Evolutionary conservation across 2,113 vertebrate genomes (phyloP).

Genomic region (Phylloscopus trochiloides): DNA sequence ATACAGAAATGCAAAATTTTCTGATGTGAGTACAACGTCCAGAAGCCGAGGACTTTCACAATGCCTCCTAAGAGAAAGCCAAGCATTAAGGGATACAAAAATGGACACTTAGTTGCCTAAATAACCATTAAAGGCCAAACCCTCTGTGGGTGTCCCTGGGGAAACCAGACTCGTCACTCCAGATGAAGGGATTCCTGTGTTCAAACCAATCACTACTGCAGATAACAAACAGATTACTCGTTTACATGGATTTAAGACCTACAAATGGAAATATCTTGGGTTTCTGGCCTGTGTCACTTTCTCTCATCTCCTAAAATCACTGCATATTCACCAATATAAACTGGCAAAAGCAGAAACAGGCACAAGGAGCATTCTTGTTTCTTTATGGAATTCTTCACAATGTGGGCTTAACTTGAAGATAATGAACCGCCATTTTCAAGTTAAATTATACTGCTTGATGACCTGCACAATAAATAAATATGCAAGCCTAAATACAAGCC

Average conservation of each 20-base stretch:
- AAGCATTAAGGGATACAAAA: background rate
- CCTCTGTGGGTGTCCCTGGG: background rate
- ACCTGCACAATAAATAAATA: background rate
- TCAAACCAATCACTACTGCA: background rate
- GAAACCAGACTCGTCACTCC: background rate
- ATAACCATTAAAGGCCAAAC: background rate
- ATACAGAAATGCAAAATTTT: background rate
- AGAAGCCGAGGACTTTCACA: background rate
- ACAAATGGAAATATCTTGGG: fast-evolving
- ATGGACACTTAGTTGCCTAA: background rate
- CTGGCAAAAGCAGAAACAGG: background rate
- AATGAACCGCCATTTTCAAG: background rate
- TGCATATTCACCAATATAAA: background rate
- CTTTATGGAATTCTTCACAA: background rate
- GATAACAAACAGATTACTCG: background rate
- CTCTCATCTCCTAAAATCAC: background rate
- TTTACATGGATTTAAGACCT: background rate
- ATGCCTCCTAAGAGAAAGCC: background rate
- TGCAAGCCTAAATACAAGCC: background rate
- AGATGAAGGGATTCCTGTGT: background rate
- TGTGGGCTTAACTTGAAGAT: background rate
- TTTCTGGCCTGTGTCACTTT: background rate
- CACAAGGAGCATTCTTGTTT: background rate
- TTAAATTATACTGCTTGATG: background rate
- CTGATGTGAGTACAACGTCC: background rate